These are phyloP conservation scores for Uromys caudimaculatus DNA, from an alignment of 2,797 vertebrate genomes.

Conservation along the genomic window DNA sequence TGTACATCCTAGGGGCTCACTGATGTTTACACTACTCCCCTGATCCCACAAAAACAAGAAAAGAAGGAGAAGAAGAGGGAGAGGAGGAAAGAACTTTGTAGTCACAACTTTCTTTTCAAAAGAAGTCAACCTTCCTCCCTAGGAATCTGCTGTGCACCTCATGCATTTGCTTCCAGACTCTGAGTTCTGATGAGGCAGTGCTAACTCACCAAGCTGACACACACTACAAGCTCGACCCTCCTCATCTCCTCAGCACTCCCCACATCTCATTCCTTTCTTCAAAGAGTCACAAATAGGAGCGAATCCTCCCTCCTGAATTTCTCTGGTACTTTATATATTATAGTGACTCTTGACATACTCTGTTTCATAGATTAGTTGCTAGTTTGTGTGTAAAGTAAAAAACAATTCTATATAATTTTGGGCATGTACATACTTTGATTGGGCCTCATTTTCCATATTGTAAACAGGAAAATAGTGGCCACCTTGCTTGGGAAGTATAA, in stretches of 20 bases:
- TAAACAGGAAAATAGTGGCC: conserved; percentile 19
- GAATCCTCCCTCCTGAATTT: conserved; percentile 11
- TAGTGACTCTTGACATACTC: background rate
- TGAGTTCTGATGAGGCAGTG: conserved; percentile 13
- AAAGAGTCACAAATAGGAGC: background rate
- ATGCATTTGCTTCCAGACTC: background rate
- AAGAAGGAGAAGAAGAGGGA: background rate
- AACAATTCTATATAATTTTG: background rate
- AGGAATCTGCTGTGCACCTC: conserved; percentile 8
- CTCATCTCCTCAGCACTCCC: background rate
- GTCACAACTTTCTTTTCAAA: conserved; percentile 43
- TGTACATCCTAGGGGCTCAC: background rate
- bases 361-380: background rate
- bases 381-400: conserved; percentile 36
- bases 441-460: background rate
- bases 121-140: conserved; percentile 19
- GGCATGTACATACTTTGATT: conserved; percentile 30
- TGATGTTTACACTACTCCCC: background rate
- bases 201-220: background rate
- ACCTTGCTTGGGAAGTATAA: conserved; percentile 22
- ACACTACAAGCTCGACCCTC: background rate
- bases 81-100: background rate
- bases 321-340: background rate
- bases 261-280: background rate
- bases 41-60: background rate